A percentile compares a stretch with the other conserved stretches of the same genome.
phyloP scores from a whole-genome alignment of 1,140 invertebrate species.

The Yoshiicerus persimilis region DNA sequence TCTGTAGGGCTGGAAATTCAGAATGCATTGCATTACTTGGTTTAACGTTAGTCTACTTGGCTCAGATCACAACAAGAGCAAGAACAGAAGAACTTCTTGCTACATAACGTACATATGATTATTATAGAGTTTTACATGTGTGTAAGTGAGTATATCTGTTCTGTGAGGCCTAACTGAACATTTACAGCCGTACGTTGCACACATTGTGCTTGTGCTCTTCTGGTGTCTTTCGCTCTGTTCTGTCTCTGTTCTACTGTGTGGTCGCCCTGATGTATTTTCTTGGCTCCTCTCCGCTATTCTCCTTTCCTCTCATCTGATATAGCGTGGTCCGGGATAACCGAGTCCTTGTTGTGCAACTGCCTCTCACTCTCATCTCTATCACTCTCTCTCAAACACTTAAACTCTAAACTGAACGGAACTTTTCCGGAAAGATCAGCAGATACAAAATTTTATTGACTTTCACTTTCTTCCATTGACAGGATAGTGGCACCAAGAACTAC shows the following conservation, averaged over 20 bases:
- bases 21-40: background rate
- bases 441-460: conserved; percentile 3
- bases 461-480: background rate
- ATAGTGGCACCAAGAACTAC: background rate
- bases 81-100: too few species aligned
- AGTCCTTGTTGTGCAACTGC: background rate
- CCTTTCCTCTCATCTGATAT: background rate
- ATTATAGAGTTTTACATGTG: background rate
- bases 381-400: background rate
- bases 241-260: background rate
- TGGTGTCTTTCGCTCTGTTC: background rate
- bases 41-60: background rate
- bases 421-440: background rate
- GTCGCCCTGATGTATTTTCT: background rate
- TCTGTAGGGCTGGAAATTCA: background rate
- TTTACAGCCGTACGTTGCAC: background rate
- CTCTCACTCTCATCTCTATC: conserved; percentile 11
- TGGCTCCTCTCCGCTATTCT: background rate
- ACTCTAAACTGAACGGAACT: background rate
- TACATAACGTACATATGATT: background rate
- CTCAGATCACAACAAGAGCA: background rate
- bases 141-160: background rate
- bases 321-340: background rate
- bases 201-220: background rate
- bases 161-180: background rate